These are phyloP conservation scores for Tokudaia tokunoshimensis DNA, from an alignment of 2,797 vertebrate species.

Conservation along the genomic window DNA sequence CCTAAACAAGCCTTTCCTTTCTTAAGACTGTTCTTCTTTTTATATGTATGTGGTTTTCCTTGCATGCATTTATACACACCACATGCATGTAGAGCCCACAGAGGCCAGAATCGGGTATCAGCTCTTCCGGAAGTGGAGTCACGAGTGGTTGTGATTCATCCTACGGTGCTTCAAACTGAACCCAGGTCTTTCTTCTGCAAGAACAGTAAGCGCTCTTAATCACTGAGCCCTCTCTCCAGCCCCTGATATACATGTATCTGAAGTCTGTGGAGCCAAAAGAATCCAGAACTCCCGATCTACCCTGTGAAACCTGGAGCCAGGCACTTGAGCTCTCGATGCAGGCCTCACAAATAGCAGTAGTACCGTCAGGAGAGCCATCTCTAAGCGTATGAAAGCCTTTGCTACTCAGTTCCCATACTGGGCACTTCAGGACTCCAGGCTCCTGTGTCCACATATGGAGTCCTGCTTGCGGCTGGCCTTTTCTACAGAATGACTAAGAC, in stretches of 20 bases:
- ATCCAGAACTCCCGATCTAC: background rate
- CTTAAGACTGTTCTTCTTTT: background rate
- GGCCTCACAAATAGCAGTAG: fast-evolving
- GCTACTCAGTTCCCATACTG: background rate
- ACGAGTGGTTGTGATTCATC: background rate
- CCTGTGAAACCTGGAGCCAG: background rate
- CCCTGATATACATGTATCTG: background rate
- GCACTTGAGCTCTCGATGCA: background rate
- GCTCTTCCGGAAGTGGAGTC: background rate
- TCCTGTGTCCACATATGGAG: background rate
- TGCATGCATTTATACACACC: background rate
- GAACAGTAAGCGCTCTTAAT: background rate
- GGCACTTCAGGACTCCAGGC: background rate
- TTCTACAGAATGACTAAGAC: background rate
- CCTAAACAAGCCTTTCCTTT: background rate
- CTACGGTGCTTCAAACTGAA: background rate
- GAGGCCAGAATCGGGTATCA: background rate
- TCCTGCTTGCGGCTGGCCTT: background rate
- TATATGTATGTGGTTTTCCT: background rate
- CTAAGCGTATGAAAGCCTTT: fast-evolving
- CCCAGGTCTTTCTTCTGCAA: background rate
- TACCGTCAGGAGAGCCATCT: background rate
- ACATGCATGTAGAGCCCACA: background rate
- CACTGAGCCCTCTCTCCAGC: background rate
- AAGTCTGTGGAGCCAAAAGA: background rate